Evolutionary conservation across 2,113 vertebrate genomes (phyloP).

Genomic region (Oreotrochilus melanogaster): DNA sequence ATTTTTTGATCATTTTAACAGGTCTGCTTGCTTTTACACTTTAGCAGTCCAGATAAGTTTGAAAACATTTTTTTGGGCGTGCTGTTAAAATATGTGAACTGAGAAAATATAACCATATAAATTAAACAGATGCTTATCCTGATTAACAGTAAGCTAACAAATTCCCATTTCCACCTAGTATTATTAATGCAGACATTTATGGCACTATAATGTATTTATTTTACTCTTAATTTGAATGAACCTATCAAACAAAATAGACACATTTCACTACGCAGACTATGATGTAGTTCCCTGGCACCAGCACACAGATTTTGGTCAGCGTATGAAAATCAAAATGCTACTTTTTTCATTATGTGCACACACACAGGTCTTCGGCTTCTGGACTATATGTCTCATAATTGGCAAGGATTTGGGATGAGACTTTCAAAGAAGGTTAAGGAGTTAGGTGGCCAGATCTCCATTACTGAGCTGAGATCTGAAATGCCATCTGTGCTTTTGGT

Average conservation of each 20-base stretch:
- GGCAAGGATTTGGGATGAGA: not conserved
- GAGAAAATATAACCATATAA: not conserved
- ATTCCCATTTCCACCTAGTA: not conserved
- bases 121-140: slow-evolving; percentile 18
- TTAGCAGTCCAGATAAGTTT: slow-evolving; percentile 10
- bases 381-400: not conserved
- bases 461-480: not conserved
- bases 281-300: slow-evolving; percentile 27
- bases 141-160: slow-evolving; percentile 35
- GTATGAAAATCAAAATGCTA: slow-evolving; percentile 8
- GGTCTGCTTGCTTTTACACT: slow-evolving; percentile 42
- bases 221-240: slow-evolving; percentile 5
- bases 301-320: slow-evolving; percentile 11
- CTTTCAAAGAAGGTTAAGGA: not conserved
- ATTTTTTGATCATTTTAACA: slow-evolving; percentile 49
- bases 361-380: not conserved
- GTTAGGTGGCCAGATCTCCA: not conserved
- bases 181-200: slow-evolving; percentile 34
- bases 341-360: not conserved
- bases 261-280: slow-evolving; percentile 32
- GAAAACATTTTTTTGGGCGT: not conserved
- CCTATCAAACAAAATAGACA: slow-evolving; percentile 22
- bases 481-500: not conserved
- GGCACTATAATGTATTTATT: slow-evolving; percentile 28
- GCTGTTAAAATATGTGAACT: slow-evolving; percentile 1